Percentiles rank a stretch among this genome's conserved stretches.
Conservation (phyloP, 2,113 vertebrate species). For the Pedionomus torquatus region DNA sequence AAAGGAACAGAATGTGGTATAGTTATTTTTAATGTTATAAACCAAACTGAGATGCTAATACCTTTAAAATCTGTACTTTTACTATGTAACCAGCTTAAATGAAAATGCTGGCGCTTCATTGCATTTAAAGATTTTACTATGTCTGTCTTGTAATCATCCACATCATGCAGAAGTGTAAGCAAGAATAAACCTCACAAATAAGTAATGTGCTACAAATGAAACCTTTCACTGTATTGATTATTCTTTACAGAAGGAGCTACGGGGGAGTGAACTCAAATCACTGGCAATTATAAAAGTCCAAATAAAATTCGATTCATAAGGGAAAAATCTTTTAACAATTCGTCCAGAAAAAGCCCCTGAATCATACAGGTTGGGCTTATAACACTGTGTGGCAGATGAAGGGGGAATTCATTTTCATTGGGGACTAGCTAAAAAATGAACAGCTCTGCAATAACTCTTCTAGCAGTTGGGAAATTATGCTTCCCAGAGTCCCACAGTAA, state of each 20-base stretch:
- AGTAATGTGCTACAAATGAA: not conserved
- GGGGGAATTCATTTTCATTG: not conserved
- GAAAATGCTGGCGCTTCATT: not conserved
- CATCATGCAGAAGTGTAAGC: not conserved
- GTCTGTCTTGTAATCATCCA: not conserved
- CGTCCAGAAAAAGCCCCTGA: not conserved
- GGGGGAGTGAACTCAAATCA: constrained; percentile 4
- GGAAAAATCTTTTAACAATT: not conserved
- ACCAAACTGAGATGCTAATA: not conserved
- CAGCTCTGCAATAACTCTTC: not conserved
- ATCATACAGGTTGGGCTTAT: not conserved
- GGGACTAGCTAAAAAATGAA: not conserved
- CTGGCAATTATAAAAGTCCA: not conserved
- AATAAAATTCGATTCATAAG: not conserved
- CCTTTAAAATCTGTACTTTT: not conserved
- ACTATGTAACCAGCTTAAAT: not conserved
- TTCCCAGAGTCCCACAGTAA: not conserved
- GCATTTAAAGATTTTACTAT: not conserved
- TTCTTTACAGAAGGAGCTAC: not conserved
- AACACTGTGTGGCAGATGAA: not conserved
- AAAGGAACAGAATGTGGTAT: not conserved
- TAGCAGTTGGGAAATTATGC: not conserved
- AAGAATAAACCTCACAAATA: not conserved
- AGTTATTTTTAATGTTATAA: constrained; percentile 18
- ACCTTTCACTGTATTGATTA: constrained; percentile 9